Conservation (phyloP, 2,888 invertebrate genomes). For the Caenorhabditis wallacei region DNA sequence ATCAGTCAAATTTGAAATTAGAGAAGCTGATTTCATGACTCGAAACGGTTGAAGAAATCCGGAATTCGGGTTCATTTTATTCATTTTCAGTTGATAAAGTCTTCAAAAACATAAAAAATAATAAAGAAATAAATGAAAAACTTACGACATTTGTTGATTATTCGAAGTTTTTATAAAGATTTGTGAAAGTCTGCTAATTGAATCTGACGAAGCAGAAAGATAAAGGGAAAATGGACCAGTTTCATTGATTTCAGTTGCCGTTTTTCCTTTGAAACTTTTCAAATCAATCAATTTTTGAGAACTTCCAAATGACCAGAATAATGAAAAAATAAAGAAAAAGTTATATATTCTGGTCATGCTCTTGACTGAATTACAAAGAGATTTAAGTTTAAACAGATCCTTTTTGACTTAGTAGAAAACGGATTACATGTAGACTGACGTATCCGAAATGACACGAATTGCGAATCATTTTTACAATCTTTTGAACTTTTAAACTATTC, state of each 20-base stretch:
- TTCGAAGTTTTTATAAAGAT: constrained; percentile 6
- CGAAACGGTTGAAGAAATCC: constrained; percentile 43
- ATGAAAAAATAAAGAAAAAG: background rate
- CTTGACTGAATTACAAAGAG: too few species aligned
- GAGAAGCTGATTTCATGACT: constrained; percentile 6
- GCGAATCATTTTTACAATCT: background rate
- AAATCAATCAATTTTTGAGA: constrained; percentile 21
- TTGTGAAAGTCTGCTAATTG: constrained; percentile 7
- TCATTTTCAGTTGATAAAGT: constrained; percentile 41
- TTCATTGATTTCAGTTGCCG: constrained; percentile 7
- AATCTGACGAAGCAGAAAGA: constrained; percentile 35
- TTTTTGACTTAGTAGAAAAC: background rate
- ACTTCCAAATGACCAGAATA: background rate
- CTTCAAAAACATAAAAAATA: too few species aligned
- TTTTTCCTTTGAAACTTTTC: constrained; percentile 14
- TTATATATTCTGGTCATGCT: background rate
- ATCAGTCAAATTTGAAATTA: constrained; percentile 32
- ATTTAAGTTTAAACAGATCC: too few species aligned
- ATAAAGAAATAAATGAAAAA: background rate
- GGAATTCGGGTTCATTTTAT: constrained; percentile 22
- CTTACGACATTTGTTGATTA: constrained; percentile 25
- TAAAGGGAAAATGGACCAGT: constrained; percentile 33
- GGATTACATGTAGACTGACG: constrained; percentile 12
- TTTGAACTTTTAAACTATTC: background rate
- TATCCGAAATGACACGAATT: background rate